Percentiles rank a stretch among this genome's conserved stretches.
Conservation (phyloP, 2,113 vertebrate species). For the Onychostruthus taczanowskii region DNA sequence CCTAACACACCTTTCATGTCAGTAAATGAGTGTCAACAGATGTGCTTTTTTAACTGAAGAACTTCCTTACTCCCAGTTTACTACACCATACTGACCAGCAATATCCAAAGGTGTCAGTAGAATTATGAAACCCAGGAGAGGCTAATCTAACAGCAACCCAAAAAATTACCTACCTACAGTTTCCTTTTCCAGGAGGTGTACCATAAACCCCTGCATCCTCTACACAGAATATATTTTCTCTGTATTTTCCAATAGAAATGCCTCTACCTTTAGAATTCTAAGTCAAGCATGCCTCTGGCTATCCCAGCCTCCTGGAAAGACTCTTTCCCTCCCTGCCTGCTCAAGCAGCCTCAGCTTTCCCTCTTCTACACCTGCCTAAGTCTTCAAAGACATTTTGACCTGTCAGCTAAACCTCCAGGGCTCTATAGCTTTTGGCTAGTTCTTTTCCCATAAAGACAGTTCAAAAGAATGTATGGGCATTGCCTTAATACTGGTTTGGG, state of each 20-base stretch:
- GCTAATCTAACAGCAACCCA: not conserved
- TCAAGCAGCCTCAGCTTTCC: not conserved
- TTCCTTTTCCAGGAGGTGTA: not conserved
- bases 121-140: conserved; percentile 31
- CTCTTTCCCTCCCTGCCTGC: not conserved
- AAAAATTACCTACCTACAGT: not conserved
- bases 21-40: not conserved
- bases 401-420: not conserved
- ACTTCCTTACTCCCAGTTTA: not conserved
- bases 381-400: not conserved
- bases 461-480: not conserved
- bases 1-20: not conserved
- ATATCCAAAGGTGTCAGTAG: not conserved
- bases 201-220: not conserved
- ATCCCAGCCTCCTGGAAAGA: not conserved
- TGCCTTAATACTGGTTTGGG: not conserved
- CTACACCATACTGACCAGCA: not conserved
- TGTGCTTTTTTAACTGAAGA: not conserved
- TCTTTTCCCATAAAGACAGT: not conserved
- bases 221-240: not conserved
- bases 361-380: not conserved
- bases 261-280: not conserved
- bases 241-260: not conserved
- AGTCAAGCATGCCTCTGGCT: not conserved
- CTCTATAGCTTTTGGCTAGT: not conserved